A percentile compares a stretch with the other conserved stretches of the same genome.
Conservation (phyloP, 2,888 invertebrate species). For the Arrhopalites spinosus region DNA sequence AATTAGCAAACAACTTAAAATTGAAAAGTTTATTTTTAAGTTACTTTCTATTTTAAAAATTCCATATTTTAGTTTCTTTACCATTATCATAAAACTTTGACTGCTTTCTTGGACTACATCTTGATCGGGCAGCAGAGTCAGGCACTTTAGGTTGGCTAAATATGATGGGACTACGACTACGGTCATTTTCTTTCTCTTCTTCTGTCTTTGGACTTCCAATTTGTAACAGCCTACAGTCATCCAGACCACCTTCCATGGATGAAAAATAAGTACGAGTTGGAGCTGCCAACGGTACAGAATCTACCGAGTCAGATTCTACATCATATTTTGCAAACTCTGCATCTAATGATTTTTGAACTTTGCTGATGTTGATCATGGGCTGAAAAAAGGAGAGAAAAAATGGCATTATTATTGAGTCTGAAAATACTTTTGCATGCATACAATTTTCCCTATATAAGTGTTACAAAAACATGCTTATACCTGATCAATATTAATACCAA, state of each 20-base stretch:
- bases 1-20: not conserved
- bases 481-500: slow-evolving; percentile 43
- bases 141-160: slow-evolving; percentile 57
- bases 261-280: slow-evolving; percentile 53
- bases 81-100: slow-evolving; percentile 28
- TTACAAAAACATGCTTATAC: not conserved
- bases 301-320: slow-evolving; percentile 47
- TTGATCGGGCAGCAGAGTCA: too few species aligned
- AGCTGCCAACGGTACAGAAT: slow-evolving; percentile 35
- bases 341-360: slow-evolving; percentile 53
- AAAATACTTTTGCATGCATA: too few species aligned
- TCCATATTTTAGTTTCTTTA: too few species aligned
- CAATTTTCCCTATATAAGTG: too few species aligned
- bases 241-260: slow-evolving; percentile 61
- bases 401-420: too few species aligned
- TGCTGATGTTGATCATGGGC: slow-evolving; percentile 1
- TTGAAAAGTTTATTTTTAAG: too few species aligned
- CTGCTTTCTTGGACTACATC: slow-evolving; percentile 56
- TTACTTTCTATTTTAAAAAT: too few species aligned
- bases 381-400: too few species aligned
- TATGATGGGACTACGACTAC: slow-evolving; percentile 36
- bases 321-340: slow-evolving; percentile 47
- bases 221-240: slow-evolving; percentile 58
- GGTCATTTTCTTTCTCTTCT: slow-evolving; percentile 50
- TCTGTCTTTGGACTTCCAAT: slow-evolving; percentile 57